These are phyloP conservation scores for Stenchaetothrips biformis DNA, from an alignment of 2,888 invertebrate genomes.

Conservation along the genomic window DNA sequence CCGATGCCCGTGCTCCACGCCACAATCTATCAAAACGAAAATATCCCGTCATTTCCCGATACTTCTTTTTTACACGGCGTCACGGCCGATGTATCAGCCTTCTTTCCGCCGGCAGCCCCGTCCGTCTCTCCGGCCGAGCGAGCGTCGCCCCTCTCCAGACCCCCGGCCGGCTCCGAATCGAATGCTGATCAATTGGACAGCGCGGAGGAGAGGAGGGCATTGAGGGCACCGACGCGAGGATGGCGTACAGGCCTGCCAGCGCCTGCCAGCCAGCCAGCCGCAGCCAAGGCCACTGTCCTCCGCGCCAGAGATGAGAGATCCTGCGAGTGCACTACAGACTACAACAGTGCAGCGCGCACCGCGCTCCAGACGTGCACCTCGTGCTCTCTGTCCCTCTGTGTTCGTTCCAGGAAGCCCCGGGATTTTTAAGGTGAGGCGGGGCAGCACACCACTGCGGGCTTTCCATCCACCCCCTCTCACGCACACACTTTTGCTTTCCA, in stretches of 20 bases:
- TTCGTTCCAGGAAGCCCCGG: too few species aligned
- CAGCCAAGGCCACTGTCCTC: too few species aligned
- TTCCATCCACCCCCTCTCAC: background rate
- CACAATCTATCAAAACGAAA: background rate
- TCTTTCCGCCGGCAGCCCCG: too few species aligned
- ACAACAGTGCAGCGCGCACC: too few species aligned
- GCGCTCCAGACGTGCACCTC: too few species aligned
- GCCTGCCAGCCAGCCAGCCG: background rate
- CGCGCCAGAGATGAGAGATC: too few species aligned
- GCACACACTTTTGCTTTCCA: background rate
- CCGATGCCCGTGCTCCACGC: background rate
- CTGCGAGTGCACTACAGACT: too few species aligned
- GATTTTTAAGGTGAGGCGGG: too few species aligned
- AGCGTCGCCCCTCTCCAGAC: background rate
- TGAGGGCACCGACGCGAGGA: background rate
- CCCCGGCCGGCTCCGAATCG: background rate
- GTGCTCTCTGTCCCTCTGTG: too few species aligned
- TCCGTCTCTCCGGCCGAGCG: too few species aligned
- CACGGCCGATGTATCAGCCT: background rate
- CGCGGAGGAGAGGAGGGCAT: background rate
- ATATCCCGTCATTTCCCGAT: constrained; percentile 23
- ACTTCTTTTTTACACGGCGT: constrained; percentile 22
- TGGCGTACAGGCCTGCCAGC: background rate
- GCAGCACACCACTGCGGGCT: too few species aligned
- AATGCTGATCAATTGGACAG: constrained; percentile 23